Base-by-base conservation (phyloP, 2,888 invertebrate species). In the Drosophila suboccidentalis region DNA sequence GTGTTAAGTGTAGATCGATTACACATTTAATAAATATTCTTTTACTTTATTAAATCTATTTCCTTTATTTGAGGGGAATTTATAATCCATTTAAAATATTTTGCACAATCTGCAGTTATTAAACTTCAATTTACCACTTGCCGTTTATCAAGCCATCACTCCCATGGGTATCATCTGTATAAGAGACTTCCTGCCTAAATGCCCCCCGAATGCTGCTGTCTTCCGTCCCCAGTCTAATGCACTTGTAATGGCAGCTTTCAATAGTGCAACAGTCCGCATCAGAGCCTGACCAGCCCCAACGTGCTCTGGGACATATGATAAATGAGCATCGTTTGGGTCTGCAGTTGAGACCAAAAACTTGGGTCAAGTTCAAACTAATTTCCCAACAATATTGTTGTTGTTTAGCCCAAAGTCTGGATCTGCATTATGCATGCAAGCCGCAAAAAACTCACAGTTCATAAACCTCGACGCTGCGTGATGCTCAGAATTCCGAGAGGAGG, bases 341-440 rank as follows among this genome's bases (percentile, higher is more conserved):
- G 63, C 36, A 60, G 67, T 32, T 13, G 38, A 17, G 50, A 10
- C 47, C 44, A 44, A 55, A 43, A 54, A 51, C 71, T 88, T 64
- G 86, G 82, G 89, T 82, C 82, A 82, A 82, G 82, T 82, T 82
- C 82, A 82, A 86, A 82, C 61, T 75, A 71, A 86, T 88, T 67
- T 75, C 53, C 62, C 53, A 60, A 53, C 75, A 62, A 88, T 53
- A 66, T 79, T 75, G 68, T 75, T 86, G 57, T 68, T 54, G 64
- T 55, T 63, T 74, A 41, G 39, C n/a, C n/a, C 41, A 26, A 38
- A 53, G 74, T 38, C 70, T 49, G 64, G 59, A 44, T 39, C 44
- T 68, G 77, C 74, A 60, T 77, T 72, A 59, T 87, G 53, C 32
- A 57, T 71, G 71, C 66, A 59, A 15, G 43, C 50, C 69, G 47